A percentile compares a stretch with the other conserved stretches of the same genome.
Conservation (phyloP, 2,797 vertebrate genomes). For the Hoplostethus atlanticus region DNA sequence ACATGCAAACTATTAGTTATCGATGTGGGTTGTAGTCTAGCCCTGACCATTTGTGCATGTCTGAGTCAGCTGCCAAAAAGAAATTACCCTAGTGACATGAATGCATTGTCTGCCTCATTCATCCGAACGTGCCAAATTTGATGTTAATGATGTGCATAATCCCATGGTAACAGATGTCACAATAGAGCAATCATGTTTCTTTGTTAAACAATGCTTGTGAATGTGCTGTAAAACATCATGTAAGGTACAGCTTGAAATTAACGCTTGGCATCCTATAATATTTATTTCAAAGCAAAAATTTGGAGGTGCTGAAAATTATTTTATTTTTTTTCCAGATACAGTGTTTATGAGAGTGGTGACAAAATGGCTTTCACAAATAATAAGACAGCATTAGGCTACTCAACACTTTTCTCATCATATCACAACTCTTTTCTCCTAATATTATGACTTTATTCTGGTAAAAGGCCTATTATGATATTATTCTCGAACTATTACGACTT, state of each 20-base stretch:
- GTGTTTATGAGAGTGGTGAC: no score
- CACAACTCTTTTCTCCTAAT: no score
- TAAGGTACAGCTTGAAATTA: slow-evolving; percentile 12
- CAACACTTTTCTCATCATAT: no score
- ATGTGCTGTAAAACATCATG: slow-evolving; percentile 48
- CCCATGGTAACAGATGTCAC: slow-evolving; percentile 59
- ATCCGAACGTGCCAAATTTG: slow-evolving; percentile 65
- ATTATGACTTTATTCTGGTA: no score
- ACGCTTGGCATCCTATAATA: background rate
- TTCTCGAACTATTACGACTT: no score
- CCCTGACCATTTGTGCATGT: slow-evolving; percentile 30
- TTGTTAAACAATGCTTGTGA: slow-evolving; percentile 52
- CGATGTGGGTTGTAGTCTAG: slow-evolving; percentile 22
- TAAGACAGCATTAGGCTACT: no score
- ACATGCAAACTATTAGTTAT: slow-evolving; percentile 55
- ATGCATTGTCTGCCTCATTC: slow-evolving; percentile 54
- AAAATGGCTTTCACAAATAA: no score
- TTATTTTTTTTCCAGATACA: background rate
- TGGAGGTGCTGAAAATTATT: no score
- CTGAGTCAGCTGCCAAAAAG: slow-evolving; percentile 34
- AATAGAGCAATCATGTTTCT: slow-evolving; percentile 56
- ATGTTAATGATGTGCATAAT: slow-evolving; percentile 72
- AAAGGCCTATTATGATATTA: no score
- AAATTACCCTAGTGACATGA: slow-evolving; percentile 42
- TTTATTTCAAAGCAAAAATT: no score